phyloP scores from a whole-genome alignment of 2,113 vertebrate species.

The Oplegnathus fasciatus region DNA sequence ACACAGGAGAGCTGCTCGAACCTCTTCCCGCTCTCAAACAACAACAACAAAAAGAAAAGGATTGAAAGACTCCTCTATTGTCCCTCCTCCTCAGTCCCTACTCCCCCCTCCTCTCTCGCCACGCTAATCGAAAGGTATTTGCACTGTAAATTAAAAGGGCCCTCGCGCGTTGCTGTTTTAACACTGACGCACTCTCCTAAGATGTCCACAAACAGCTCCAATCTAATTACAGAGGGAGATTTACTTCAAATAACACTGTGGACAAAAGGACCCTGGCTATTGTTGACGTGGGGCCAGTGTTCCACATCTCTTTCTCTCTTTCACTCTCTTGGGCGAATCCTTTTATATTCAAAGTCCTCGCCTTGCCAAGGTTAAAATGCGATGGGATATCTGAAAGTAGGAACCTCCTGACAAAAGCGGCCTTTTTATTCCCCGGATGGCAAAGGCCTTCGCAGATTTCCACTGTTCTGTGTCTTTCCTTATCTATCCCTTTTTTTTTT shows the following conservation, averaged over 20 bases:
- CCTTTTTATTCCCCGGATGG: slow-evolving; percentile 66
- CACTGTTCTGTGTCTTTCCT: slow-evolving; percentile 57
- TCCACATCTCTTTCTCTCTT: slow-evolving; percentile 71
- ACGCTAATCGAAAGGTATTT: slow-evolving; percentile 87
- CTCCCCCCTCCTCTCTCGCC: slow-evolving; percentile 75
- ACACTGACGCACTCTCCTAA: slow-evolving; percentile 73
- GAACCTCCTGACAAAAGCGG: slow-evolving; percentile 63
- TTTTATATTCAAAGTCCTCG: slow-evolving; percentile 78
- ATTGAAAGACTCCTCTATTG: slow-evolving; percentile 82
- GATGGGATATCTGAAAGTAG: slow-evolving; percentile 77
- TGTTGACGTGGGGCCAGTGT: slow-evolving; percentile 72
- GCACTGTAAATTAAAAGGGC: slow-evolving; percentile 86
- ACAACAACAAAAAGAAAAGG: slow-evolving; percentile 82
- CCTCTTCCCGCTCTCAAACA: slow-evolving; percentile 79
- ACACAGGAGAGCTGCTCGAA: slow-evolving; percentile 85
- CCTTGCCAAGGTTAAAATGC: slow-evolving; percentile 80
- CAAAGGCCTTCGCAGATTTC: slow-evolving; percentile 63
- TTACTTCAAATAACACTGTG: slow-evolving; percentile 78
- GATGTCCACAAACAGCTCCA: slow-evolving; percentile 84
- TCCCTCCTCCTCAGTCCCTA: slow-evolving; percentile 40
- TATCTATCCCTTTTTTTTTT: slow-evolving; percentile 55
- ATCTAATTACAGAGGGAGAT: slow-evolving; percentile 87
- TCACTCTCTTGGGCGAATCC: slow-evolving; percentile 76
- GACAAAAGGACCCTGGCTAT: slow-evolving; percentile 80
- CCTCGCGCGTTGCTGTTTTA: slow-evolving; percentile 78